Percentiles rank a stretch among this genome's conserved stretches.
Conservation (phyloP, 2,797 vertebrate species). For the Rhinella marina region DNA sequence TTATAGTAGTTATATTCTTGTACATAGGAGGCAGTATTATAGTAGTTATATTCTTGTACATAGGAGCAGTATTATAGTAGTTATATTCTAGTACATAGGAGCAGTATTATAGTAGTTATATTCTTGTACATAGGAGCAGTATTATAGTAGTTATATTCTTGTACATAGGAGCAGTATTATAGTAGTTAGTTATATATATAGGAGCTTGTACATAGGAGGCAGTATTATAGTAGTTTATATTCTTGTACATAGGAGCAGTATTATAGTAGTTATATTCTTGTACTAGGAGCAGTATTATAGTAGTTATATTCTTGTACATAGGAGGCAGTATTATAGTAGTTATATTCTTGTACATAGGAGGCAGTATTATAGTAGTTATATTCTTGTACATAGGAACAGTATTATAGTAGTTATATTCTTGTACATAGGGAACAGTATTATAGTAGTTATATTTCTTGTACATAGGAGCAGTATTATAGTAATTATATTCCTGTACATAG, state of each 20-base stretch:
- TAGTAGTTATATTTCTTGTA: background rate
- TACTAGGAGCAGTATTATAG: conserved; percentile 1
- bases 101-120: too few relatives aligned
- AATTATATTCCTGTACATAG: background rate
- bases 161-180: too few relatives aligned
- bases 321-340: background rate
- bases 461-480: background rate
- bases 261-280: conserved; percentile 1
- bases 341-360: background rate
- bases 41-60: conserved; percentile 7
- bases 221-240: conserved; percentile 1
- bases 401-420: background rate
- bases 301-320: conserved; percentile 1
- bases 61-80: background rate
- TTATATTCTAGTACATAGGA: background rate
- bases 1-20: conserved; percentile 4
- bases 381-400: background rate
- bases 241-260: background rate
- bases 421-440: background rate
- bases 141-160: conserved; percentile 1
- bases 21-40: background rate
- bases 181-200: too few relatives aligned
- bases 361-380: background rate
- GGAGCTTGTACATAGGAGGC: too few relatives aligned
- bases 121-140: too few relatives aligned